Base-by-base conservation (phyloP, 2,888 invertebrate species). In the Campoletis raptor region DNA sequence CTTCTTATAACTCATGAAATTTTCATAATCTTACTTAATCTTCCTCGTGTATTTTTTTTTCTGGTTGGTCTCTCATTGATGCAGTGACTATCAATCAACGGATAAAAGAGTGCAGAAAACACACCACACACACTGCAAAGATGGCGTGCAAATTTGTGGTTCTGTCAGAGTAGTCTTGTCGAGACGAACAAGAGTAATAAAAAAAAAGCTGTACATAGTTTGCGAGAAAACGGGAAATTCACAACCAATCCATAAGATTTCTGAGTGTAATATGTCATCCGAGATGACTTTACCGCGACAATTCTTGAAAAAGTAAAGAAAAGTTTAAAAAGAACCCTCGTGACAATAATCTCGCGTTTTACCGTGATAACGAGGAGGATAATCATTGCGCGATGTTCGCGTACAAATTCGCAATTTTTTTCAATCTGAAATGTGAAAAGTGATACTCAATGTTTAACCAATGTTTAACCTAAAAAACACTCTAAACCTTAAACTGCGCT, bases 101-200 rank as follows among this genome's bases (percentile, higher is more conserved):
- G 40, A 42, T 30, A 45, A 36, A 52, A 54, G 70, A 64, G 37
- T 36, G 69, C 48, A 18, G 36, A 8, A 80, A 52, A n/a, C 48
- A 52, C 48, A 52, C 48, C 18, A 52, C n/a, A 15, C 30, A 30
- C 30, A 61, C 15, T 61, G 72, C 83, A 86, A 92, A 91, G 90
- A 92, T 92, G 92, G 92, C 92, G 92, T 90, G 90, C 89, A 87
- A 89, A 88, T 90, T 89, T 88, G 87, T 90, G 89, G 61, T 92
- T 91, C 90, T 91, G 89, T 91, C 90, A 91, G 67, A 82, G 67
- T 10, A 37, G 36, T 54, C n/a, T 67, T 88, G 89, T 91, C 89
- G 87, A 85, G 85, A 82, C 78, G 48, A 30, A 30, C 30, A 30
- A 48, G 79, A 36, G 54, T 21, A 36, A 24, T 15, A 70, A 42